These are phyloP conservation scores for Euspilapteryx auroguttella DNA, from an alignment of 2,888 invertebrate genomes.

Conservation along the genomic window DNA sequence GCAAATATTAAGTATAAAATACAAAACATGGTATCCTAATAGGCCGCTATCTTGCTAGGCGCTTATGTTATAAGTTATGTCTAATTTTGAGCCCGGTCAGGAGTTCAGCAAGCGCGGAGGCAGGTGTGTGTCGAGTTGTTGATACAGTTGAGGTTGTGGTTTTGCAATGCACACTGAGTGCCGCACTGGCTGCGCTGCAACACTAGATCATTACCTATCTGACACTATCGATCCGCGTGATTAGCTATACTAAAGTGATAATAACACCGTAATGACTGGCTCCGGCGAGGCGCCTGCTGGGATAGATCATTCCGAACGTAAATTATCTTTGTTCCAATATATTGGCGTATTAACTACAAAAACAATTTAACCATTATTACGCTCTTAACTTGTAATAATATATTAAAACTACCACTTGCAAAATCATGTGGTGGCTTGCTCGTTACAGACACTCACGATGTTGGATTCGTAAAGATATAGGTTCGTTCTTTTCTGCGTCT, in stretches of 20 bases:
- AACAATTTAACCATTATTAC: not conserved
- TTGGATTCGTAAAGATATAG: too few species aligned
- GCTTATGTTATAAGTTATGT: too few species aligned
- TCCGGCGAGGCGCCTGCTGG: slow-evolving; percentile 11
- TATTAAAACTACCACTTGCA: too few species aligned
- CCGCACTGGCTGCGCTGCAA: slow-evolving; percentile 14
- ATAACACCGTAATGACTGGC: slow-evolving; percentile 32
- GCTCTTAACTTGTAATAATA: not conserved
- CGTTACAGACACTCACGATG: too few species aligned
- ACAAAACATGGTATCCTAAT: too few species aligned
- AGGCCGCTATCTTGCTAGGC: too few species aligned
- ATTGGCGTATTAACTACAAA: slow-evolving; percentile 5
- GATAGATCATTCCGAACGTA: slow-evolving; percentile 8
- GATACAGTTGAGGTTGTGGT: slow-evolving; percentile 19
- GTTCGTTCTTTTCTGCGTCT: too few species aligned
- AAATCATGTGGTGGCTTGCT: too few species aligned
- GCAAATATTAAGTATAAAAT: too few species aligned
- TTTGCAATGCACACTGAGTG: slow-evolving; percentile 32
- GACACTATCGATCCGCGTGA: slow-evolving; percentile 35
- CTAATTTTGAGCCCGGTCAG: too few species aligned
- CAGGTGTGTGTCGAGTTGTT: too few species aligned
- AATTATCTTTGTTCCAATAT: slow-evolving; percentile 6
- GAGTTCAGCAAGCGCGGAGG: too few species aligned
- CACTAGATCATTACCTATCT: slow-evolving; percentile 38
- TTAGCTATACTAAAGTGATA: slow-evolving; percentile 45